Conservation (phyloP, 2,888 invertebrate species). For the Euzetes globulus region DNA sequence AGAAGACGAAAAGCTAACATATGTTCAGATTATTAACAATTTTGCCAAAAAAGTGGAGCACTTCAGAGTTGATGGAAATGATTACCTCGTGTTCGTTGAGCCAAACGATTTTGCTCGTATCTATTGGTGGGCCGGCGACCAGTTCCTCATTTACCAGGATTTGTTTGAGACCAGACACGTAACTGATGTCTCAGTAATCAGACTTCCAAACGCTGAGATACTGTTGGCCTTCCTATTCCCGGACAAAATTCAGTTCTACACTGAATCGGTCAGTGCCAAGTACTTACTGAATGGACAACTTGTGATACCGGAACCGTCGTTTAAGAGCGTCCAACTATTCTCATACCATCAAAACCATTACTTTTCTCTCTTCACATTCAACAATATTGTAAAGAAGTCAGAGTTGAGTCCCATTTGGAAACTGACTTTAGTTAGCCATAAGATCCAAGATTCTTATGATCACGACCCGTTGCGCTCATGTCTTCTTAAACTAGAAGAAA, state of each 20-base stretch:
- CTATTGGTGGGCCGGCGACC: slow-evolving; percentile 27
- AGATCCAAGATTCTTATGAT: background rate
- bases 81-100: slow-evolving; percentile 21
- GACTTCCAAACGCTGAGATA: slow-evolving; percentile 17
- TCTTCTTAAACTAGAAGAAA: slow-evolving; percentile 9
- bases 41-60: slow-evolving; percentile 19
- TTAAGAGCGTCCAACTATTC: background rate
- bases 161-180: background rate
- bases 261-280: background rate
- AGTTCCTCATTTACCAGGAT: slow-evolving; percentile 13
- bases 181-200: background rate
- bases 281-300: background rate
- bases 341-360: background rate
- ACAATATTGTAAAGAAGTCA: background rate
- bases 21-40: background rate
- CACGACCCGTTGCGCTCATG: slow-evolving; percentile 25
- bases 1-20: background rate
- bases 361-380: slow-evolving; percentile 14
- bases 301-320: background rate
- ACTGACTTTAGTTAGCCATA: background rate
- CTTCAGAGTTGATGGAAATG: slow-evolving; percentile 25
- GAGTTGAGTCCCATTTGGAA: background rate
- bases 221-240: background rate
- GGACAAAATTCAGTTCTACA: background rate
- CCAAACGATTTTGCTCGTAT: background rate